Conservation (phyloP, 1,140 invertebrate species). For the Solen grandis region DNA sequence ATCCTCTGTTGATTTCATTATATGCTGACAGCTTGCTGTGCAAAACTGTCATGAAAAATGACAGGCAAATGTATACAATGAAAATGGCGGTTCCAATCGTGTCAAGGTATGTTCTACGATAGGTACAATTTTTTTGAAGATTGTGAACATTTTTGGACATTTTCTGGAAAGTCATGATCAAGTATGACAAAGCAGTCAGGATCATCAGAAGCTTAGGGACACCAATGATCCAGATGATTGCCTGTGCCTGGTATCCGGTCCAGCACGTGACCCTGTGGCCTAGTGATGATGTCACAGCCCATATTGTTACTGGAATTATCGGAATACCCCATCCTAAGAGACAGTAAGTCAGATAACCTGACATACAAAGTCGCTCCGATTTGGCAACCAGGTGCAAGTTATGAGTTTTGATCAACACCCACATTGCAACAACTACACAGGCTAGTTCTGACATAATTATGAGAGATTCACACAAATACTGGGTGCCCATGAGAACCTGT, state of each 20-base stretch:
- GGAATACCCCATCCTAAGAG: constrained; percentile 31
- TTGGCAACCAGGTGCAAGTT: neutral
- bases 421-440: neutral
- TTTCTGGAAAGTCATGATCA: neutral
- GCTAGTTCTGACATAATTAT: neutral
- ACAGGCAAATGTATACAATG: neutral
- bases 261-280: constrained; percentile 19
- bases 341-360: constrained; percentile 20
- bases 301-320: constrained; percentile 1
- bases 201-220: neutral
- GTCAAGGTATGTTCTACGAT: neutral
- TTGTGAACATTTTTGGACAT: constrained; percentile 11
- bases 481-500: neutral
- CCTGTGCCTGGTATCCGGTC: neutral
- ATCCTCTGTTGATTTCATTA: neutral
- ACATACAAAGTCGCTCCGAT: neutral
- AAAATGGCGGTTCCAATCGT: neutral
- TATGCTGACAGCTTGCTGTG: neutral
- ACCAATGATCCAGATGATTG: constrained; percentile 26
- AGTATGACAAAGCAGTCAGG: neutral
- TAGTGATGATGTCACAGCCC: constrained; percentile 16
- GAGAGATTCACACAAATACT: constrained; percentile 12
- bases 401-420: constrained; percentile 21
- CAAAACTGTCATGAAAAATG: neutral
- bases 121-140: neutral